Conservation (phyloP, 2,797 vertebrate genomes). For the Chrysocyon brachyurus region DNA sequence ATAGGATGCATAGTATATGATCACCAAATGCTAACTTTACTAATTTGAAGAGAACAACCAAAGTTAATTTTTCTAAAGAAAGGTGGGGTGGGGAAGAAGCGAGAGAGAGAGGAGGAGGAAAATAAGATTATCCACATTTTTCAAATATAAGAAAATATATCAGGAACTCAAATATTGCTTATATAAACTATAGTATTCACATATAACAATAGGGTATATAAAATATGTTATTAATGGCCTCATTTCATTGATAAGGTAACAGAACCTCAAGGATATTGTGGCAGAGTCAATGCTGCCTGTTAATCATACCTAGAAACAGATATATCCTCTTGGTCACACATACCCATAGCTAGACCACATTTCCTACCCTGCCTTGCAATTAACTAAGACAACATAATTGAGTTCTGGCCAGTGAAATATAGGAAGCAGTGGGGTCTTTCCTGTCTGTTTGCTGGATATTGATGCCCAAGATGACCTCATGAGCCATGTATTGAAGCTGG, state of each 20-base stretch:
- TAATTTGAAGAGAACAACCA: not conserved
- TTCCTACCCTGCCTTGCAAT: not conserved
- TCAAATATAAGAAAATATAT: not conserved
- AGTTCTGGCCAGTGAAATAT: not conserved
- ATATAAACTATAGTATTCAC: conserved; percentile 25
- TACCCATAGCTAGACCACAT: not conserved
- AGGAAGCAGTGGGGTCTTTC: not conserved
- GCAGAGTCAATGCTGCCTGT: not conserved
- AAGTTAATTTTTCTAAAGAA: conserved; percentile 40
- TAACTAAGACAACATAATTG: not conserved
- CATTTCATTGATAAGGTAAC: not conserved
- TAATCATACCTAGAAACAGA: not conserved
- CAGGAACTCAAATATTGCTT: not conserved
- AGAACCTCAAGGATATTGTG: not conserved
- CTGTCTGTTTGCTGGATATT: not conserved
- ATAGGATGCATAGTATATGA: not conserved
- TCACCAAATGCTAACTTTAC: not conserved
- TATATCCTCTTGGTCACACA: conserved; percentile 3
- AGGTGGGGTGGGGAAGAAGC: not conserved
- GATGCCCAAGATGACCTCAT: not conserved
- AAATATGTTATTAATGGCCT: not conserved
- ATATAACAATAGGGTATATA: not conserved
- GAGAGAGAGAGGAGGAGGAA: not conserved
- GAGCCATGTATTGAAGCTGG: not conserved
- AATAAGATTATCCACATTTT: not conserved